phyloP scores from a whole-genome alignment of 2,797 vertebrate genomes.

The Darevskia nairensis region DNA sequence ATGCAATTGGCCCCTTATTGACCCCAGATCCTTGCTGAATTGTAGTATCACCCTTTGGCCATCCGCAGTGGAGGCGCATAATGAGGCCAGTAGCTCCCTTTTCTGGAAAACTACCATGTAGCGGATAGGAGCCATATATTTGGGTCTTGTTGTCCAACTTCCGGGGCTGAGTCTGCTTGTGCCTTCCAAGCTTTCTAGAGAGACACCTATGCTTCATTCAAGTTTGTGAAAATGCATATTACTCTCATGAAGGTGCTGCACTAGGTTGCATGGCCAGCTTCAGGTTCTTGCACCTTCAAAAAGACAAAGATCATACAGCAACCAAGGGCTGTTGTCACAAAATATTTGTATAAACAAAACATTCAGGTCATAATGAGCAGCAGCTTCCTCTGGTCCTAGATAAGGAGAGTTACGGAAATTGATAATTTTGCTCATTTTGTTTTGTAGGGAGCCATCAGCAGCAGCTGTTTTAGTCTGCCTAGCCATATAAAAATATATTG shows the following conservation, averaged over 20 bases:
- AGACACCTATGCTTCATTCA: not conserved
- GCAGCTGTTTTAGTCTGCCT: conserved; percentile 66
- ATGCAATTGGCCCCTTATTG: not conserved
- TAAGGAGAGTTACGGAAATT: conserved; percentile 60
- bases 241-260: not conserved
- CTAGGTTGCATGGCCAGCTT: not conserved
- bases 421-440: conserved; percentile 70
- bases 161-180: not conserved
- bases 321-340: conserved; percentile 16
- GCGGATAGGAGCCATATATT: no score
- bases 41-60: not conserved
- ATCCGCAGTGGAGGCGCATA: not conserved
- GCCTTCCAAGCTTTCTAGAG: not conserved
- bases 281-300: conserved; percentile 3
- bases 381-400: conserved; percentile 56
- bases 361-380: conserved; percentile 22
- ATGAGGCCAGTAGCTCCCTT: not conserved
- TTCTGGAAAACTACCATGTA: not conserved
- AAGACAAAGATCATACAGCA: conserved; percentile 8
- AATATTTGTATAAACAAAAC: conserved; percentile 53
- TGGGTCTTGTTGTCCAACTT: not conserved
- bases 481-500: conserved; percentile 55
- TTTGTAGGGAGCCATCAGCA: conserved; percentile 57
- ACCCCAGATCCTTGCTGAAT: no score
- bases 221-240: not conserved